A percentile compares a stretch with the other conserved stretches of the same genome.
Conservation (phyloP, 1,140 invertebrate genomes). For the Lethrus apterus region DNA sequence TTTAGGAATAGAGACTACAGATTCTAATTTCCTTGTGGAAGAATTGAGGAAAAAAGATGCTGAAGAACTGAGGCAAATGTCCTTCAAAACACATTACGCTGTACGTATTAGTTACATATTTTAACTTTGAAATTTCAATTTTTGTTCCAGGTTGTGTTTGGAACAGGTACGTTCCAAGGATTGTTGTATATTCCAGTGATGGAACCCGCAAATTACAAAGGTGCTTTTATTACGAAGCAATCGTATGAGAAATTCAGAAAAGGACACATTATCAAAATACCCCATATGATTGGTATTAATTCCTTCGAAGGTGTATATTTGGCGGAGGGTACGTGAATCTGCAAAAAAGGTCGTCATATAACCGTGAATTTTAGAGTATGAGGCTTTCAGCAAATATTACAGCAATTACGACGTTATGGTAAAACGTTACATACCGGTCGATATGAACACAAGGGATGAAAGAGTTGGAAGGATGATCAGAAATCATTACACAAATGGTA, state of each 20-base stretch:
- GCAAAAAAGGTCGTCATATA: neutral
- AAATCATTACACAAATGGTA: conserved; percentile 17
- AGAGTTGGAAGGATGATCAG: conserved; percentile 19
- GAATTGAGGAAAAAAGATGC: conserved; percentile 13
- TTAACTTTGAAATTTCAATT: too few species aligned
- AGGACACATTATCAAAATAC: conserved; percentile 26
- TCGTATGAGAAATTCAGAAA: conserved; percentile 23
- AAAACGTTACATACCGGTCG: conserved; percentile 18
- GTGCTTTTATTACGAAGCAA: conserved; percentile 24
- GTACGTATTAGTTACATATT: neutral
- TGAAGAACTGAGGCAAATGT: conserved; percentile 1
- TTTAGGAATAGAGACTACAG: conserved; percentile 9
- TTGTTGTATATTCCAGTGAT: conserved; percentile 23
- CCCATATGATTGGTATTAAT: conserved; percentile 29
- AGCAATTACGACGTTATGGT: conserved; percentile 12
- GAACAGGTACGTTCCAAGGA: conserved; percentile 18
- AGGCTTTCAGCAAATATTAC: conserved; percentile 15
- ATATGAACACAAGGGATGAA: conserved; percentile 23
- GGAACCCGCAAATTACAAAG: conserved; percentile 20
- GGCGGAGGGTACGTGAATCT: conserved; percentile 2
- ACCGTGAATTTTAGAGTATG: conserved; percentile 6
- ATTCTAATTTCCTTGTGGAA: conserved; percentile 8
- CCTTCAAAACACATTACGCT: conserved; percentile 3
- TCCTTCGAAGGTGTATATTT: conserved; percentile 25
- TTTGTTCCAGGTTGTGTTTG: conserved; percentile 13